phyloP scores from a whole-genome alignment of 2,113 vertebrate species.

The Cephalopterus ornatus region DNA sequence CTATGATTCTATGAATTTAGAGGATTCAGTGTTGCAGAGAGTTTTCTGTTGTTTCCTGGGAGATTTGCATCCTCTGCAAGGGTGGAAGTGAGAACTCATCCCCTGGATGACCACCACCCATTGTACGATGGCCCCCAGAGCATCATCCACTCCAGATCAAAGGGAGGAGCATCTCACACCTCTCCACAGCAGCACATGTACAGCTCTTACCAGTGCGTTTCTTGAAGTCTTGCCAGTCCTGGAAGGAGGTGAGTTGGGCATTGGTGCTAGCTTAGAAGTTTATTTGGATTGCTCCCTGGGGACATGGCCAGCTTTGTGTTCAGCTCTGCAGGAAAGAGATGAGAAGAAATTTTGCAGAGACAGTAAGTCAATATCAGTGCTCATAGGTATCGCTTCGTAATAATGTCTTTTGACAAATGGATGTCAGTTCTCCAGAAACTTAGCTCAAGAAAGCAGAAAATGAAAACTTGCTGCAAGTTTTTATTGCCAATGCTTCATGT shows the following conservation, averaged over 20 bases:
- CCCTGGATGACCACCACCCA: neutral
- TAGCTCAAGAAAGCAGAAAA: constrained; percentile 45
- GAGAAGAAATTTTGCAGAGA: constrained; percentile 29
- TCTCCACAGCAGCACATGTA: neutral
- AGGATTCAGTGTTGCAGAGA: neutral
- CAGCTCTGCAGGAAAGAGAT: neutral
- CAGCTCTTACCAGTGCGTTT: neutral
- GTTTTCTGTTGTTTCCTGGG: neutral
- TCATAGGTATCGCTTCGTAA: neutral
- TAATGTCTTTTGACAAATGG: constrained; percentile 48
- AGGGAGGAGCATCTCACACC: neutral
- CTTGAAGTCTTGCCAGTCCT: neutral
- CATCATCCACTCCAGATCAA: fast-evolving
- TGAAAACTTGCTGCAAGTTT: constrained; percentile 30
- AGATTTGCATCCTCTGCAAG: neutral
- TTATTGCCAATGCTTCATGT: neutral
- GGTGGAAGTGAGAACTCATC: neutral
- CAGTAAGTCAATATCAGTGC: constrained; percentile 10
- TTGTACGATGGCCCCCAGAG: neutral
- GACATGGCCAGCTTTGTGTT: neutral
- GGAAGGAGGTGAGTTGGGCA: neutral
- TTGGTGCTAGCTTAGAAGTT: constrained; percentile 26
- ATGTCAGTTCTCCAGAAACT: constrained; percentile 33
- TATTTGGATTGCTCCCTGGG: constrained; percentile 25
- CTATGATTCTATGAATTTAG: neutral